A percentile compares a stretch with the other conserved stretches of the same genome.
These are phyloP conservation scores for Enteromius radiatus DNA, from an alignment of 2,797 vertebrate species.

Conservation along the genomic window DNA sequence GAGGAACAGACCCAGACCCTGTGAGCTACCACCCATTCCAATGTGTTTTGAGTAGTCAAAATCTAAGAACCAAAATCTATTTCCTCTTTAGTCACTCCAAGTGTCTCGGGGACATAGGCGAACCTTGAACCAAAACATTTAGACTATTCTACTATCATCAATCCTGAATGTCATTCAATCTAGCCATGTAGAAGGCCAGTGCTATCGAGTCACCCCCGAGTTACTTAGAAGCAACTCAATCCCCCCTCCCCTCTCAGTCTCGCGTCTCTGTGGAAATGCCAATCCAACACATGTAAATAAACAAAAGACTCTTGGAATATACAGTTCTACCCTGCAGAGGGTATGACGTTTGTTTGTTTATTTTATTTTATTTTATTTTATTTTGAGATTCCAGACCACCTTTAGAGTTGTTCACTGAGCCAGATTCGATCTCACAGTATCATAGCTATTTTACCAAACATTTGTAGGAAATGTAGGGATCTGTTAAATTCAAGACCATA, in stretches of 20 bases:
- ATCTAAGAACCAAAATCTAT: neutral
- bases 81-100: neutral
- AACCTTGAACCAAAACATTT: slow-evolving; percentile 68
- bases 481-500: neutral
- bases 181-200: slow-evolving; percentile 58
- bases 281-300: slow-evolving; percentile 61
- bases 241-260: slow-evolving; percentile 42
- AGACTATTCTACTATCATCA: slow-evolving; percentile 61
- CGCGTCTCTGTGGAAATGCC: slow-evolving; percentile 15
- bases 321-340: neutral
- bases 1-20: neutral
- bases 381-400: slow-evolving; percentile 1
- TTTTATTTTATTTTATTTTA: neutral
- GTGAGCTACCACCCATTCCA: neutral
- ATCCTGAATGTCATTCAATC: slow-evolving; percentile 70
- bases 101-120: slow-evolving; percentile 64
- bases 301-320: slow-evolving; percentile 40
- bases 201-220: slow-evolving; percentile 66
- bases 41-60: neutral
- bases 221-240: slow-evolving; percentile 79
- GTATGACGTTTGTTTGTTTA: neutral
- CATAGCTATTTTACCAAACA: neutral
- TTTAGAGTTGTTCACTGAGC: neutral
- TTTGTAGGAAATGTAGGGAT: neutral
- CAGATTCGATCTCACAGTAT: neutral